phyloP scores from a whole-genome alignment of 2,797 vertebrate species.

The Halcyon badia region DNA sequence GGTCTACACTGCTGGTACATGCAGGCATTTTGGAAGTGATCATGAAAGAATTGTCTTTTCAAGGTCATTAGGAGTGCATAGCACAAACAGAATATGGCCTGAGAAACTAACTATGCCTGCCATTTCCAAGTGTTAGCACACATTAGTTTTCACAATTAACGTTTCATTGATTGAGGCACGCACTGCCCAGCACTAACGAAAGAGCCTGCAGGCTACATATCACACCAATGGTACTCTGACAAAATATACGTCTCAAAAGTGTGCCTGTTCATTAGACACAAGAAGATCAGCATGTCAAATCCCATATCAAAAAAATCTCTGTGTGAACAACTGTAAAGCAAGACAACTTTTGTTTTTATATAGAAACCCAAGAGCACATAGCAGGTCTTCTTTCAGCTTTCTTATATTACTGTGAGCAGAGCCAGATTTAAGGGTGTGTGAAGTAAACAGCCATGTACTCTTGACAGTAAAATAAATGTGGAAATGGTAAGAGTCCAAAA shows the following conservation, averaged over 20 bases:
- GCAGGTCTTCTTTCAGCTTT: background rate
- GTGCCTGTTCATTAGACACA: background rate
- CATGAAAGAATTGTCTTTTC: background rate
- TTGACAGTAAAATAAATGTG: background rate
- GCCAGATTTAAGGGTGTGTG: background rate
- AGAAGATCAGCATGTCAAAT: background rate
- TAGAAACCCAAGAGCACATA: background rate
- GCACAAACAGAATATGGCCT: background rate
- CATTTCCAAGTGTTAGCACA: accelerated
- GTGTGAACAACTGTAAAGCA: background rate
- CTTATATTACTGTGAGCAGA: background rate
- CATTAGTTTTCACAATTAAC: background rate
- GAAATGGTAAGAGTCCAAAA: background rate
- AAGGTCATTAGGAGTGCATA: background rate
- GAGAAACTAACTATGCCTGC: background rate
- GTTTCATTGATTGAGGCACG: background rate
- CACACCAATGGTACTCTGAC: background rate
- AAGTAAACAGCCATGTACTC: background rate
- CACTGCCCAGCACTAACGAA: background rate
- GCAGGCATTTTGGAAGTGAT: background rate
- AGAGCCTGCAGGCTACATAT: background rate
- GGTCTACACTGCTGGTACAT: background rate
- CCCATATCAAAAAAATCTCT: background rate
- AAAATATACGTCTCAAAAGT: background rate
- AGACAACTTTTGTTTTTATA: background rate